Evolutionary conservation across 1,140 invertebrate genomes (phyloP).

Genomic region (Nasonia vitripennis): DNA sequence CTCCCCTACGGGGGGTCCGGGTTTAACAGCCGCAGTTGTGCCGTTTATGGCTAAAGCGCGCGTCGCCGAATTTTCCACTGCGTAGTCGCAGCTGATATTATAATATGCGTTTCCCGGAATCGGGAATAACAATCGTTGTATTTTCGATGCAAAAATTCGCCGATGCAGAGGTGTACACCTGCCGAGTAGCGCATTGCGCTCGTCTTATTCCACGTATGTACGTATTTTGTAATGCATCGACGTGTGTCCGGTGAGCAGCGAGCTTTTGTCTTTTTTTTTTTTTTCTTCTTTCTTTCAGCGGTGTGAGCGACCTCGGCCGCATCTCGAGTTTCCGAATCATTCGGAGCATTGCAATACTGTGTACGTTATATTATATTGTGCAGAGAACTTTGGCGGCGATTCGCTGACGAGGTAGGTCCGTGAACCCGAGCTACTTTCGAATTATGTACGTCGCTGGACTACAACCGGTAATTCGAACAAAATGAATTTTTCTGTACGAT

Average conservation of each 20-base stretch:
- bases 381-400: background rate
- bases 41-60: no score
- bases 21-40: no score
- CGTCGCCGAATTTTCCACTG: no score
- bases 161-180: background rate
- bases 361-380: background rate
- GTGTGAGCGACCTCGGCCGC: background rate
- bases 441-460: no score
- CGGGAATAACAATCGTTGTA: no score
- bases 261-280: background rate
- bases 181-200: background rate
- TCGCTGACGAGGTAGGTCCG: slow-evolving; percentile 20
- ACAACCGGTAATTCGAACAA: no score
- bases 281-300: background rate
- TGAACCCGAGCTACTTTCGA: background rate
- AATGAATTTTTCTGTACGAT: no score
- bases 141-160: background rate
- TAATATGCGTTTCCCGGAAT: no score
- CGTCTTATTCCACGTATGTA: background rate
- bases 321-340: slow-evolving; percentile 28
- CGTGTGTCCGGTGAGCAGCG: background rate
- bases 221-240: background rate
- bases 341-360: background rate
- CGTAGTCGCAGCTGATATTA: no score
- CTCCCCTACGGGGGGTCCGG: no score